These are phyloP conservation scores for Phylloscopus trochilus DNA, from an alignment of 2,113 vertebrate species.

Conservation along the genomic window DNA sequence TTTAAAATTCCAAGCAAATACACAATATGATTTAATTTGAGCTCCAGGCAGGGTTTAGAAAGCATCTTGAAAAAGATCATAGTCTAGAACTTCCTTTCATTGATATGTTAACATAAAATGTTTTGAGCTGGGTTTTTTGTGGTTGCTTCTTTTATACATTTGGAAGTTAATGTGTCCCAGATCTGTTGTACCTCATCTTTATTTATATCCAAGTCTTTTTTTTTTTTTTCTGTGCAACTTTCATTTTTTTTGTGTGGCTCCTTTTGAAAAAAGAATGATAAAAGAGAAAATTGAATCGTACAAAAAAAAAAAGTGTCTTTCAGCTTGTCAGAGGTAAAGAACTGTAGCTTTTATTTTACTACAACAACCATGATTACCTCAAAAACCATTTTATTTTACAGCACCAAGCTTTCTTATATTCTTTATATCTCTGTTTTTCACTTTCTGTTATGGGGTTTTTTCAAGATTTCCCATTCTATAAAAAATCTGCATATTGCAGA, in stretches of 20 bases:
- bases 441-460: background rate
- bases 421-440: background rate
- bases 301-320: background rate
- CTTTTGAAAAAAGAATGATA: background rate
- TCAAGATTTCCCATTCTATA: background rate
- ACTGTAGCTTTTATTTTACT: background rate
- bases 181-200: background rate
- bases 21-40: background rate
- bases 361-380: background rate
- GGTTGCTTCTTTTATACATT: background rate
- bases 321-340: background rate
- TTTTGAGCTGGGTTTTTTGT: background rate
- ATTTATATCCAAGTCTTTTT: background rate
- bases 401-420: background rate
- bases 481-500: background rate
- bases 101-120: background rate
- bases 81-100: background rate
- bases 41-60: background rate
- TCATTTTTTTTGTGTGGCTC: background rate
- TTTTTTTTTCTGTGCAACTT: background rate
- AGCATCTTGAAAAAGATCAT: background rate
- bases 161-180: background rate
- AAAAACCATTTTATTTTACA: background rate
- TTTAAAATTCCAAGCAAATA: background rate
- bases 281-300: background rate